phyloP scores from a whole-genome alignment of 2,113 vertebrate genomes.

The Cyanoliseus patagonus region DNA sequence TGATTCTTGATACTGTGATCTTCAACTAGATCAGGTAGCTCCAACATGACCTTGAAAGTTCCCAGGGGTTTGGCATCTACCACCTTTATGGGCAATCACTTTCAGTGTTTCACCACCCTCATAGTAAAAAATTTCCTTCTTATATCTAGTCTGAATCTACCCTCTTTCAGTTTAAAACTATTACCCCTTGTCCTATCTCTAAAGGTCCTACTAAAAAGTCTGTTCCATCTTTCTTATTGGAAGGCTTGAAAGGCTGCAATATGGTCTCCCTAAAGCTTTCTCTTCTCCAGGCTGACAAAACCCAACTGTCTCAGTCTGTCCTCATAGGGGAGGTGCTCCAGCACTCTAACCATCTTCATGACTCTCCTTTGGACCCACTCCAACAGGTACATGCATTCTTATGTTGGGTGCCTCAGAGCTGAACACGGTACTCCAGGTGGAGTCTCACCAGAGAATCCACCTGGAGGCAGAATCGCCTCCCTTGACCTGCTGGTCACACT shows the following conservation, averaged over 20 bases:
- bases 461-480: neutral
- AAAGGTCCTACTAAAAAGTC: neutral
- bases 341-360: neutral
- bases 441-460: neutral
- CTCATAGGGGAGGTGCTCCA: neutral
- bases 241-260: neutral
- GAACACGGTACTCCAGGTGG: accelerated
- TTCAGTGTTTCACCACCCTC: neutral
- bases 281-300: neutral
- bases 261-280: neutral
- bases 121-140: neutral
- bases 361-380: neutral
- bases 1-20: neutral
- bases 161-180: neutral
- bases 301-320: neutral
- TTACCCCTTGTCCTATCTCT: neutral
- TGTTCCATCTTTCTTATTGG: neutral
- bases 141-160: neutral
- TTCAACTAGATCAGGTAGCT: neutral
- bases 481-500: accelerated
- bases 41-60: neutral
- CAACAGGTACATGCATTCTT: neutral
- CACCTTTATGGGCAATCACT: neutral
- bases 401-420: neutral
- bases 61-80: neutral